These are phyloP conservation scores for Cotesia typhae DNA, from an alignment of 1,140 invertebrate species.

Conservation along the genomic window DNA sequence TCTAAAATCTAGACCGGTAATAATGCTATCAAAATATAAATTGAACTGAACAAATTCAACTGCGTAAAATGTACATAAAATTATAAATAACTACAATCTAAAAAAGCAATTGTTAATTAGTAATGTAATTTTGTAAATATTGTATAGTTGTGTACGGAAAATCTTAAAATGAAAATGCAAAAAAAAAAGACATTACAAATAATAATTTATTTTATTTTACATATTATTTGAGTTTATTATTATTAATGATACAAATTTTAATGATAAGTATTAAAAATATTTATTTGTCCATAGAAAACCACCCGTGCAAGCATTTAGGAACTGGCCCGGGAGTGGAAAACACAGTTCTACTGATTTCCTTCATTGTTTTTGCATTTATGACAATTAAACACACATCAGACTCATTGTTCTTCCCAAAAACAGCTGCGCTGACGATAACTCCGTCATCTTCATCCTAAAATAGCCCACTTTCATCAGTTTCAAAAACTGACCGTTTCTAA, in stretches of 20 bases:
- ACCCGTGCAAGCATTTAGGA: constrained; percentile 84
- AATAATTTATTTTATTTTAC: constrained; percentile 11
- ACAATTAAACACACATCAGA: constrained; percentile 74
- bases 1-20: too few relatives aligned
- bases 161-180: not conserved
- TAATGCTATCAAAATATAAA: too few relatives aligned
- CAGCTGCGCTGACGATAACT: constrained; percentile 74
- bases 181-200: constrained; percentile 12
- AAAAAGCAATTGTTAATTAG: too few relatives aligned
- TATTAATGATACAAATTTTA: constrained; percentile 46
- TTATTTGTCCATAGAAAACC: constrained; percentile 68
- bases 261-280: constrained; percentile 27
- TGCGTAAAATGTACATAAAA: too few relatives aligned
- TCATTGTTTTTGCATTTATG: constrained; percentile 74
- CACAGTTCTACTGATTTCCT: constrained; percentile 73
- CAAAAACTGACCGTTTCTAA: too few relatives aligned
- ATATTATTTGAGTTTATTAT: constrained; percentile 15
- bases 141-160: not conserved
- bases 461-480: not conserved
- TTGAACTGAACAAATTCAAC: too few relatives aligned
- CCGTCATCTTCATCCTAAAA: constrained; percentile 78
- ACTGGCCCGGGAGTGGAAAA: constrained; percentile 77
- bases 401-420: constrained; percentile 71
- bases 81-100: too few relatives aligned
- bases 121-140: constrained; percentile 1